Base-by-base conservation (phyloP, 2,888 invertebrate species). In the Sinodicranocentrus sp. region DNA sequence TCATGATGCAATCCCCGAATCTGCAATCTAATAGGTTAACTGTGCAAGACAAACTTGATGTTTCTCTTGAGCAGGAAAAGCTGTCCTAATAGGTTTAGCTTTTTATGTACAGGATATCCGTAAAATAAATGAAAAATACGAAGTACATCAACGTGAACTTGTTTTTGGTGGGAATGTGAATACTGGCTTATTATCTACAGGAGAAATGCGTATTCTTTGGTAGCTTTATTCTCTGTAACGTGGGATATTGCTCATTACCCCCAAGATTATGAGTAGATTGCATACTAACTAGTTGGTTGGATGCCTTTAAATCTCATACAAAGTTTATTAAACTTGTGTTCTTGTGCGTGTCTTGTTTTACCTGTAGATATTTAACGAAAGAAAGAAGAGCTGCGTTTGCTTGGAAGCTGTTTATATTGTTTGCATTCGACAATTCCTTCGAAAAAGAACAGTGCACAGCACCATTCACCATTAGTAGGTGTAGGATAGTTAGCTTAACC, bases 271-370 rank as follows among this genome's bases (percentile, higher is more conserved):
- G 21, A 15, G 8, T 59, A 52, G 19, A 52, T 15, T 3, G n/a
- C n/a, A 3, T 52, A 52, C 5, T n/a, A 19, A 1, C n/a, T 26
- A 17, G 61, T 26, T 33, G n/a, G 61, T 61, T 61, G 28, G 23
- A 13, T 8, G 3, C 5, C 23, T 63, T 17, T 33, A 19, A 67
- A 44, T 63, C 5, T 26, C 54, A 15, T 39, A 26, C 72, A 73
- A 73, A 44, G 73, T 73, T 59, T 59, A 73, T 28, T 73, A 59
- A 73, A 73, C 73, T 61, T 71, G 54, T 54, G 33, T 54, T 54
- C 19, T 71, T 54, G 57, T 71, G 43, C 61, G 61, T 61, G 39
- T 19, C 33, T 23, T 23, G 23, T 23, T 23, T 21, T 21, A 23
- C 3, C 10, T 59, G 6, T n/a, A n/a, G n/a, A n/a, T n/a, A n/a